These are phyloP conservation scores for Pelagia noctiluca DNA, from an alignment of 30 jellyfish, hydroid and myxozoan genomes.

Conservation along the genomic window DNA sequence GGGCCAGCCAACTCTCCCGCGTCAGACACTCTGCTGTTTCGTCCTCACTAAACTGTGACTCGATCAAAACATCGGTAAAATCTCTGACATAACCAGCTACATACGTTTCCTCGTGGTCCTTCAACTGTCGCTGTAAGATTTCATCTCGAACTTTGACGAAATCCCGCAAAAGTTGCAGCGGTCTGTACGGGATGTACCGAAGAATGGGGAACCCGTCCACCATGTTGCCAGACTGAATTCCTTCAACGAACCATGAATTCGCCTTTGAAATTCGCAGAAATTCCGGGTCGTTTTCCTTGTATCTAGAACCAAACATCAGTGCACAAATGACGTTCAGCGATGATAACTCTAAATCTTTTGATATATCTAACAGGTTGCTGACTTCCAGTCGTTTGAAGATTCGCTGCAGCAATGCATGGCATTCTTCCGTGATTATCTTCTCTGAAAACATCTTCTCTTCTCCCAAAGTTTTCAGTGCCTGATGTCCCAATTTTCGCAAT, in stretches of 20 bases:
- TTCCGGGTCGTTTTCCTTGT: constrained; percentile 74
- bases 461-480: constrained; percentile 51
- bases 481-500: constrained; percentile 57
- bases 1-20: constrained; percentile 49
- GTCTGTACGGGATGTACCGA: constrained; percentile 78
- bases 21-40: constrained; percentile 16
- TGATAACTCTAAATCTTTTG: constrained; percentile 59
- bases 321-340: constrained; percentile 84
- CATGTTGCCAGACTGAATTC: constrained; percentile 68
- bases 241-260: constrained; percentile 73
- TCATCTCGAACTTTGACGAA: constrained; percentile 75
- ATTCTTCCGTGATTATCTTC: constrained; percentile 49
- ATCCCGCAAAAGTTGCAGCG: constrained; percentile 47
- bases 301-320: constrained; percentile 77
- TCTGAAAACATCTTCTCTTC: constrained; percentile 45
- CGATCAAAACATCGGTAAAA: constrained; percentile 70
- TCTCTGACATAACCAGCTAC: constrained; percentile 57
- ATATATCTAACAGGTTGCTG: constrained; percentile 34
- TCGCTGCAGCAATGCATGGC: constrained; percentile 50
- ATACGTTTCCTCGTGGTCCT: constrained; percentile 76
- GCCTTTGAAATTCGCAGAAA: constrained; percentile 71
- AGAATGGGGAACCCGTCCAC: constrained; percentile 84
- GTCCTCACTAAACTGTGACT: constrained; percentile 39
- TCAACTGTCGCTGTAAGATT: constrained; percentile 44
- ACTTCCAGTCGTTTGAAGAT: constrained; percentile 13